Evolutionary conservation across 2,888 invertebrate species (phyloP), one percentile per base, ranked within the genome.

Genomic region (Brachypalpus laphriformis): DNA sequence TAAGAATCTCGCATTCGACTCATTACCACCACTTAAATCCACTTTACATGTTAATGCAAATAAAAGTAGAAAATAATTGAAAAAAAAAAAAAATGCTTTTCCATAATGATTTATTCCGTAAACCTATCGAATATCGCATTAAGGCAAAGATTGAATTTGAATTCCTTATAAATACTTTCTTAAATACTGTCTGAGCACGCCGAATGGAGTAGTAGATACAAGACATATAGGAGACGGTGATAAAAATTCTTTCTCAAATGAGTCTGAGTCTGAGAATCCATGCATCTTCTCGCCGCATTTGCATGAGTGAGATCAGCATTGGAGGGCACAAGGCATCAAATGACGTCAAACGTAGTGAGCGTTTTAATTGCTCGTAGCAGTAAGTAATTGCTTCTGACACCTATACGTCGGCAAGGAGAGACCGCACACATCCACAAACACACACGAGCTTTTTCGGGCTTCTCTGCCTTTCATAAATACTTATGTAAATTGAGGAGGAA

Each of bases 291-390:
- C 7, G 31, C 22, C 40, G 45, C 75, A 81, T 81, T 75, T 70
- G 31, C 61, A 42, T 75, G 61, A 75, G 31, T 81, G 68, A 70
- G 75, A 68, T 81, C 81, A 81, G 61, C 80, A 74, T 71, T 22
- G 51, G 16, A 14, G 22, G 57, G 28, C 34, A 45, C 37, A 9
- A 51, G n/a, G 18, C 49, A 54, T 25, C n/a, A 61, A 76, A 65
- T 82, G 76, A 82, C 76, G 82, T 82, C 82, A 82, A 82, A 63
- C 57, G 22, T 51, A 70, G 63, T 82, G 63, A 82, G 22, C 59
- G 40, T 68, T 81, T 81, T 68, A 68, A 70, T 82, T 75, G 61
- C 63, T 81, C 63, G 63, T 31, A 75, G 45, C 68, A 81, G 75
- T 63, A 75, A 75, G 47, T 82, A 82, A 82, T 82, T 75, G 47